These are phyloP conservation scores for Isichthys henryi DNA, from an alignment of 2,113 vertebrate species.

Conservation along the genomic window DNA sequence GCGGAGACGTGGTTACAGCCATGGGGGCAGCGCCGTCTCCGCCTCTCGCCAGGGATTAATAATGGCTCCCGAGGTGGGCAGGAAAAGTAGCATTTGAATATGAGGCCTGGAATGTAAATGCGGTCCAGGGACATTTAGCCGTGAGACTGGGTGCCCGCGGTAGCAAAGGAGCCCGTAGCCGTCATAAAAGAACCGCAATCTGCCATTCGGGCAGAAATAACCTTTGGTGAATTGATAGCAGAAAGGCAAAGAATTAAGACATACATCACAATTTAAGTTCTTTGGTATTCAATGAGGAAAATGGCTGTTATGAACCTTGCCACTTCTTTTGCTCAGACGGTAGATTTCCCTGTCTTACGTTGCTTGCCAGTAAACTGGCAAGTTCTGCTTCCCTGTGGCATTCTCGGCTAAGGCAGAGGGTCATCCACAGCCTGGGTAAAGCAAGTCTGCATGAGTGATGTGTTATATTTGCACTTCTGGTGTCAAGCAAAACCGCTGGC, in stretches of 20 bases:
- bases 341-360: conserved; percentile 44
- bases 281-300: conserved; percentile 7
- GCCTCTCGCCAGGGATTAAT: not conserved
- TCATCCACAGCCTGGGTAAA: not conserved
- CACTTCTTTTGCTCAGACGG: conserved; percentile 25
- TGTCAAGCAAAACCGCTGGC: not conserved
- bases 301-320: conserved; percentile 28
- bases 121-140: not conserved
- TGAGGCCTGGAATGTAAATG: not conserved
- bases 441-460: not conserved
- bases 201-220: conserved; percentile 9
- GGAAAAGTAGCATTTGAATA: not conserved
- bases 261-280: not conserved
- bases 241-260: not conserved
- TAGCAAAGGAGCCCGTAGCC: not conserved
- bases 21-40: not conserved
- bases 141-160: not conserved
- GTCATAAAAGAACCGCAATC: not conserved
- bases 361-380: conserved; percentile 38
- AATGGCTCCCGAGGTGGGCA: not conserved
- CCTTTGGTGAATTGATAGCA: not conserved
- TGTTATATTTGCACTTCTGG: not conserved
- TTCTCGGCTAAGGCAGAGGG: conserved; percentile 21
- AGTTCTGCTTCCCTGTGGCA: conserved; percentile 34
- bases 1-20: not conserved